A percentile compares a stretch with the other conserved stretches of the same genome.
Evolutionary conservation across 2,113 vertebrate species (phyloP).

Genomic region (Pseudorhombus dupliciocellatus): DNA sequence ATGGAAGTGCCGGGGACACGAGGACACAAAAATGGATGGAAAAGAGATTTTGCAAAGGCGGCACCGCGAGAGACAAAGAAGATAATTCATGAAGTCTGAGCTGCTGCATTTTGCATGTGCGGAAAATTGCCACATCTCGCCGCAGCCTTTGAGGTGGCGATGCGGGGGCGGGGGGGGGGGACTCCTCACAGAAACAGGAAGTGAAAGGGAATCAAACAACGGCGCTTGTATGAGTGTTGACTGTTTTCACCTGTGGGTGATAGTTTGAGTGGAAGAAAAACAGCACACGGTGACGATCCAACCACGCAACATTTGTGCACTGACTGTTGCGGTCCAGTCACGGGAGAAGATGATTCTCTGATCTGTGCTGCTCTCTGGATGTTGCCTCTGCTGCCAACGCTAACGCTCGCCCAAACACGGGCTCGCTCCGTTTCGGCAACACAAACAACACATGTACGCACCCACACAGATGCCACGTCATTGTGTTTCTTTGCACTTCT

Average conservation of each 20-base stretch:
- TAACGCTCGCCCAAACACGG: conserved; percentile 6
- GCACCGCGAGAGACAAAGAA: conserved; percentile 22
- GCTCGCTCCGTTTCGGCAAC: not conserved
- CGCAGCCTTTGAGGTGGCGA: not conserved
- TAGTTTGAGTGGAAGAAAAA: conserved; percentile 15
- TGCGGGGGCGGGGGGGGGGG: not conserved
- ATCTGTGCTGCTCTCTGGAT: conserved; percentile 19
- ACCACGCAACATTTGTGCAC: not conserved
- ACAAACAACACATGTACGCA: conserved; percentile 23
- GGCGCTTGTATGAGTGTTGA: conserved; percentile 4
- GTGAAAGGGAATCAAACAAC: conserved; percentile 23
- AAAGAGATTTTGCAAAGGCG: conserved; percentile 39
- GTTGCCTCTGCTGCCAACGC: conserved; percentile 16
- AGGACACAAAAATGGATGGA: conserved; percentile 28
- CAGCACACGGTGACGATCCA: not conserved
- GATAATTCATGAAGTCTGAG: conserved; percentile 52
- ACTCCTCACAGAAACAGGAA: not conserved
- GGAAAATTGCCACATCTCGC: conserved; percentile 12
- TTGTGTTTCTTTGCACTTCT: not conserved
- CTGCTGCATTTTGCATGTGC: conserved; percentile 40
- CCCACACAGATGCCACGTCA: conserved; percentile 17
- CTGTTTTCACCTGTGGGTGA: not conserved
- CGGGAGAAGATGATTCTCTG: conserved; percentile 15
- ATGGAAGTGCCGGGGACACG: conserved; percentile 32
- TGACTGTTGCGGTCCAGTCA: conserved; percentile 4